phyloP scores from a whole-genome alignment of 2,888 invertebrate genomes.

The Chymomyza procnemis region DNA sequence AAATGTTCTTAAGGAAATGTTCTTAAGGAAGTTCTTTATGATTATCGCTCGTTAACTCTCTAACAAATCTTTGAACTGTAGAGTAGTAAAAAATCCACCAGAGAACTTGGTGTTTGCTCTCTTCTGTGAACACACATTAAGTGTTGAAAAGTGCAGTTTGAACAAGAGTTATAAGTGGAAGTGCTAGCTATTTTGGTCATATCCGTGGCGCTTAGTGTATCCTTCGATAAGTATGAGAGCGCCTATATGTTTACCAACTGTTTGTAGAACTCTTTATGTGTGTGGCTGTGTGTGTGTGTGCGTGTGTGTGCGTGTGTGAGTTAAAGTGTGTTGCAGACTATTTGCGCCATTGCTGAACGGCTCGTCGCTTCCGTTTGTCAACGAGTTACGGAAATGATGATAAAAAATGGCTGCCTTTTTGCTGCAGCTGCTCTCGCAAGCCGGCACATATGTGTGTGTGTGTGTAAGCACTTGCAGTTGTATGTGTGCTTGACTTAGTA shows the following conservation, averaged over 20 bases:
- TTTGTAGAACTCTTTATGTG: neutral
- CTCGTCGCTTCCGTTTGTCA: conserved; percentile 73
- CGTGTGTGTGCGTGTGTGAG: conserved; percentile 13
- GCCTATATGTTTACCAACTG: conserved; percentile 2
- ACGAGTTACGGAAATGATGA: conserved; percentile 74
- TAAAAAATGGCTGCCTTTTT: conserved; percentile 65
- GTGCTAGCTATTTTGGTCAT: conserved; percentile 65
- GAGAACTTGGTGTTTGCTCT: neutral
- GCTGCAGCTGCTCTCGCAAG: conserved; percentile 46
- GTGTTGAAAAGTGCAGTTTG: conserved; percentile 54
- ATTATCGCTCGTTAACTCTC: too few relatives aligned
- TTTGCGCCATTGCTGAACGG: conserved; percentile 39
- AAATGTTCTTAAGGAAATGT: too few relatives aligned
- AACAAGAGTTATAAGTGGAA: conserved; percentile 64
- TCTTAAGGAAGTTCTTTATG: neutral
- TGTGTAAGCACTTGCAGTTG: conserved; percentile 10
- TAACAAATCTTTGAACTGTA: neutral
- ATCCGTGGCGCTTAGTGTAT: conserved; percentile 43
- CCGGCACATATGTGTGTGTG: conserved; percentile 20
- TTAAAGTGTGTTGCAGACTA: conserved; percentile 39
- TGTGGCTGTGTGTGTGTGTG: conserved; percentile 5
- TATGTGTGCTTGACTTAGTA: conserved; percentile 61
- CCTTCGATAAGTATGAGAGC: neutral
- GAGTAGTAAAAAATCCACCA: neutral
- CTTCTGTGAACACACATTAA: conserved; percentile 38